Base-by-base conservation (phyloP, 1,140 invertebrate genomes). In the Vanessa tameamea region DNA sequence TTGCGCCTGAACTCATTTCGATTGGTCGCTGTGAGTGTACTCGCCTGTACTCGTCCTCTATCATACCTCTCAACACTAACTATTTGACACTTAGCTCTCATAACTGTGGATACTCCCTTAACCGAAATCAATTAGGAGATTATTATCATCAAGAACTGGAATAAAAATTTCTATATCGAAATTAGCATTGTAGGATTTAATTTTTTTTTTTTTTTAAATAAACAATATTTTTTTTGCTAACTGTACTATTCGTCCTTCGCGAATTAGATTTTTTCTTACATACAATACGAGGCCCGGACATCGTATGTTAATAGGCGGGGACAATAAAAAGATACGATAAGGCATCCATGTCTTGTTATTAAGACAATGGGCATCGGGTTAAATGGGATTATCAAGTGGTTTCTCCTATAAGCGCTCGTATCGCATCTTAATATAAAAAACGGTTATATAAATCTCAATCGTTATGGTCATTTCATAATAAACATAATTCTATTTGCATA, bases 201-300 rank as follows among this genome's bases (percentile, higher is more conserved):
- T 2, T 31, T 31, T 31, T 31, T 31, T 31, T 4, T 31, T 31
- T 31, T 31, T 31, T 31, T 31, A 1, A 31, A 31, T 31, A 31
- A 31, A 31, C 2, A 31, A 31, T 11, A 20, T 3, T 31, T 67
- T 47, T 66, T 80, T 59, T 81, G 70, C 70, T 55, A 51, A 70
- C 83, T 23, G 55, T 85, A 85, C 83, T 61, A 51, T 53, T 69
- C 59, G 69, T 78, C 51, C 66, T 77, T 73, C 64, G 75, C 76
- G 76, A 80, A 78, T 77, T 81, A 82, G 76, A 83, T 81, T 84
- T 84, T 86, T 84, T 83, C 76, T 76, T 83, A 80, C 65, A 77
- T 81, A 85, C 82, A 77, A 71, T 74, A 73, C 51, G 68, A 72
- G 51, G 76, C 72, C 55, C 75, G 67, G 69, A 73, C 70, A 73